Percentiles rank a stretch among this genome's conserved stretches.
These are phyloP conservation scores for Eublepharis macularius DNA, from an alignment of 2,113 vertebrate species.

Conservation along the genomic window DNA sequence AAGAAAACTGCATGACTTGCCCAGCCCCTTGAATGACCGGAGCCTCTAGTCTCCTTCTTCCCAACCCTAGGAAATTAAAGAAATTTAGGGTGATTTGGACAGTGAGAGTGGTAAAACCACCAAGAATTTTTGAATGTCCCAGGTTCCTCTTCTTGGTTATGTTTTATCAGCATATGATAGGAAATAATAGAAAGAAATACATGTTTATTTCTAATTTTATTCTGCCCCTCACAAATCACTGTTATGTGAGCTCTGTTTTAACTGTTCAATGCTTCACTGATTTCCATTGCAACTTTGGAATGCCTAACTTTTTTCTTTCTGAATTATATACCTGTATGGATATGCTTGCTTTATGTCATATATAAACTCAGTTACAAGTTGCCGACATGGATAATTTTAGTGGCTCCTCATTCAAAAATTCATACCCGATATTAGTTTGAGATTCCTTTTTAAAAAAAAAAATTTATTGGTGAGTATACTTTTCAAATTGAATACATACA, in stretches of 20 bases:
- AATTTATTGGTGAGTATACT: too few species aligned
- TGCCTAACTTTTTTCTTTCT: neutral
- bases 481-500: too few species aligned
- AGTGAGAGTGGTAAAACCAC: too few species aligned
- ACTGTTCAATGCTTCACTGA: neutral
- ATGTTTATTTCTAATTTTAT: neutral
- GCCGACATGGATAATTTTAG: neutral
- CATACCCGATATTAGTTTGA: neutral
- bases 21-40: too few species aligned
- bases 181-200: neutral
- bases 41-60: too few species aligned
- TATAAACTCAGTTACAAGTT: neutral
- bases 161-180: neutral
- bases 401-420: neutral
- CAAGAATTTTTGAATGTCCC: too few species aligned
- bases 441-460: neutral
- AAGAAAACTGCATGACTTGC: too few species aligned
- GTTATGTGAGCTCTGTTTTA: neutral
- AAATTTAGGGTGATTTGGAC: too few species aligned
- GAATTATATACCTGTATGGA: too few species aligned
- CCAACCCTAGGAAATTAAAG: too few species aligned
- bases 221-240: neutral
- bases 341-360: too few species aligned
- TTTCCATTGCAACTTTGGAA: neutral
- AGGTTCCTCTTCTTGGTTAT: neutral